A percentile compares a stretch with the other conserved stretches of the same genome.
Conservation (phyloP, 2,888 invertebrate species). For the Catonia carolina region DNA sequence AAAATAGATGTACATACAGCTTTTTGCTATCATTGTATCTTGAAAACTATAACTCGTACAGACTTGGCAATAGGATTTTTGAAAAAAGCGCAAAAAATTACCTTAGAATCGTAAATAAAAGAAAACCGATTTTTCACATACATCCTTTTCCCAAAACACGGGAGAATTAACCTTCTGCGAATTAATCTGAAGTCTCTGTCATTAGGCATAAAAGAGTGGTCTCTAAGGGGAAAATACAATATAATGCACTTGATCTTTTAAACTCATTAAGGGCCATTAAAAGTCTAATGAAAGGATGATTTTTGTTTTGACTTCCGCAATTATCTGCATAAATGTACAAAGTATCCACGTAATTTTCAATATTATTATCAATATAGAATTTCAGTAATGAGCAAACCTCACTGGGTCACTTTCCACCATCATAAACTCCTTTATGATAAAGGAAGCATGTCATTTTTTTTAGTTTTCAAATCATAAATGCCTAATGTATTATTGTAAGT, state of each 20-base stretch:
- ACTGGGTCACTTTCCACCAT: conserved; percentile 17
- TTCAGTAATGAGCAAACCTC: too few relatives aligned
- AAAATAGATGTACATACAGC: too few relatives aligned
- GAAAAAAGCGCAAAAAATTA: too few relatives aligned
- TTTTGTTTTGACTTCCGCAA: too few relatives aligned
- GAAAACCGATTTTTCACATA: too few relatives aligned
- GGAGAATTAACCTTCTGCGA: conserved; percentile 11
- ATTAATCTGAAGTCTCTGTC: conserved; percentile 21
- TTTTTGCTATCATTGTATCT: too few relatives aligned
- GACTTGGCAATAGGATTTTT: too few relatives aligned
- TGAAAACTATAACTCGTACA: too few relatives aligned
- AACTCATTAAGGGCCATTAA: neutral
- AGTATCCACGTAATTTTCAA: neutral
- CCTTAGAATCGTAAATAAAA: too few relatives aligned
- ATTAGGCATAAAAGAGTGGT: conserved; percentile 13
- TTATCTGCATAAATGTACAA: conserved; percentile 2
- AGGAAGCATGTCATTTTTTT: conserved; percentile 9
- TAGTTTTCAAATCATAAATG: conserved; percentile 1
- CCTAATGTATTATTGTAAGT: conserved; percentile 16
- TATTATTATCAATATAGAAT: conserved; percentile 20
- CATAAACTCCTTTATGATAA: conserved; percentile 21
- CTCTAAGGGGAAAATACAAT: too few relatives aligned
- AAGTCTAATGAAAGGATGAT: conserved; percentile 17
- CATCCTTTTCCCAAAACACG: too few relatives aligned
- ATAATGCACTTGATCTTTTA: conserved; percentile 9